Evolutionary conservation across 2,888 invertebrate species (phyloP).

Genomic region (Lasioglossum morio): DNA sequence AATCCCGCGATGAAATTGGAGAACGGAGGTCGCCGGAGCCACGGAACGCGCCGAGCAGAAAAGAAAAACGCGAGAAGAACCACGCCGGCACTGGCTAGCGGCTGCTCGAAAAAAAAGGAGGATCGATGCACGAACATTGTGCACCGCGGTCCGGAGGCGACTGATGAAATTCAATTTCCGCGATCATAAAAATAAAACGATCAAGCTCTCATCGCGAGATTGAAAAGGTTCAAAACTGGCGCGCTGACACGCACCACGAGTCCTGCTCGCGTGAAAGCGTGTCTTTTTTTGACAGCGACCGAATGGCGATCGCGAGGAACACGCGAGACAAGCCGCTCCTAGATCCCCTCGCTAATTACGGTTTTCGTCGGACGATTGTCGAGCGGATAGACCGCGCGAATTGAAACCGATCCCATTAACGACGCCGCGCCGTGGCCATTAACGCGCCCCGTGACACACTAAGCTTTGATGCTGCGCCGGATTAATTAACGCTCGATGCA

Average conservation of each 20-base stretch:
- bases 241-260: neutral
- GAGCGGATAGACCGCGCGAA: constrained; percentile 10
- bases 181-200: neutral
- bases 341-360: constrained; percentile 19
- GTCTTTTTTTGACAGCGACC: neutral
- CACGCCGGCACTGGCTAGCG: neutral
- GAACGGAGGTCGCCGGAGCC: constrained; percentile 29
- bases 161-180: constrained; percentile 28
- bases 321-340: constrained; percentile 16
- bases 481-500: neutral
- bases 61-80: neutral
- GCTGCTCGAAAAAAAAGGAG: neutral
- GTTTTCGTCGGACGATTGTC: constrained; percentile 1
- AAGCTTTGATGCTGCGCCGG: neutral
- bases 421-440: neutral
- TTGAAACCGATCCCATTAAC: neutral
- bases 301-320: neutral
- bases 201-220: neutral
- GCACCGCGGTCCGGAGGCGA: neutral
- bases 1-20: constrained; percentile 66
- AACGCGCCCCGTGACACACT: neutral
- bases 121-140: constrained; percentile 26
- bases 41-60: constrained; percentile 1
- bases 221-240: neutral
- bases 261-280: constrained; percentile 27